A percentile compares a stretch with the other conserved stretches of the same genome.
Evolutionary conservation across 1,140 invertebrate species (phyloP).

Genomic region (Probaryconus sp.): DNA sequence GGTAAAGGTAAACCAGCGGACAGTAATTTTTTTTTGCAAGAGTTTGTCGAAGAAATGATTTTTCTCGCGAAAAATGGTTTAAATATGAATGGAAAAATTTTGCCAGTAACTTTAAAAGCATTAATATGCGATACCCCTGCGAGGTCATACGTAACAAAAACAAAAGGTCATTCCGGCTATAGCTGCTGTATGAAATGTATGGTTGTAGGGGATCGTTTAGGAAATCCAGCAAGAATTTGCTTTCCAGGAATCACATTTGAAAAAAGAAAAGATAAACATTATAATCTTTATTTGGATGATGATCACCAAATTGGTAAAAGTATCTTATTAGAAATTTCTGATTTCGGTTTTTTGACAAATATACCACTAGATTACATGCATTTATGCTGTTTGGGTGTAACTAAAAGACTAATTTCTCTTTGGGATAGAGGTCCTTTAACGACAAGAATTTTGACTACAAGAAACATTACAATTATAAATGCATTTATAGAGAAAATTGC

Average conservation of each 20-base stretch:
- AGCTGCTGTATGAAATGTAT: slow-evolving; percentile 69
- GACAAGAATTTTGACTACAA: background rate
- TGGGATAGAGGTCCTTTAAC: slow-evolving; percentile 53
- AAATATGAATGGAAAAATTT: background rate
- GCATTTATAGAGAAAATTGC: background rate
- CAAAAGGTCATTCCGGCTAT: slow-evolving; percentile 68
- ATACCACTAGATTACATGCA: slow-evolving; percentile 65
- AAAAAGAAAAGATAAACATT: slow-evolving; percentile 27
- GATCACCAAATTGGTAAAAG: slow-evolving; percentile 29
- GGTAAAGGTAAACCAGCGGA: slow-evolving; percentile 30
- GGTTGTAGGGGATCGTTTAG: slow-evolving; percentile 13
- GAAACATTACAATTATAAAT: slow-evolving; percentile 8
- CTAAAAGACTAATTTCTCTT: slow-evolving; percentile 53
- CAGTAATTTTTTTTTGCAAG: slow-evolving; percentile 34
- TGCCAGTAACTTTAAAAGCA: slow-evolving; percentile 37
- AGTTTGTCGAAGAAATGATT: slow-evolving; percentile 31
- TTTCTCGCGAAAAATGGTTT: background rate
- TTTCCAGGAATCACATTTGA: slow-evolving; percentile 10
- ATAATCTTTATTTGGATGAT: slow-evolving; percentile 5
- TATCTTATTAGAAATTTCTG: slow-evolving; percentile 29
- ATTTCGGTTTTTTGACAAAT: slow-evolving; percentile 55
- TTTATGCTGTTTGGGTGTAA: slow-evolving; percentile 61
- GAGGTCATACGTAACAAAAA: slow-evolving; percentile 65
- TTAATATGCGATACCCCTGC: slow-evolving; percentile 73
- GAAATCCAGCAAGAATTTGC: slow-evolving; percentile 7